Conservation (phyloP, 2,797 vertebrate species). For the Characodon lateralis region DNA sequence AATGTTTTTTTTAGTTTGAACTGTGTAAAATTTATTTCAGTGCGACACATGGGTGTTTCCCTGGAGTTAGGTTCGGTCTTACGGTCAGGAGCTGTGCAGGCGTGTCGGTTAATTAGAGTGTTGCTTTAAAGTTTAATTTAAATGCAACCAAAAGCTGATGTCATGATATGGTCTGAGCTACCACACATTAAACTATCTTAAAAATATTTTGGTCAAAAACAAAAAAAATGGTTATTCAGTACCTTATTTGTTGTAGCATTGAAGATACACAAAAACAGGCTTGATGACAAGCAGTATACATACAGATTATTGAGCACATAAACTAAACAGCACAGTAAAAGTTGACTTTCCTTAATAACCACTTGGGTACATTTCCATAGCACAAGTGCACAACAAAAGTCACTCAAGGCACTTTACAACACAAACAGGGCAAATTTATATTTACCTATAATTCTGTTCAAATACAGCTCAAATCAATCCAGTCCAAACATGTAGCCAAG, state of each 20-base stretch:
- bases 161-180: conserved; percentile 32
- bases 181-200: conserved; percentile 12
- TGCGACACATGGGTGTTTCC: conserved; percentile 6
- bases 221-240: neutral
- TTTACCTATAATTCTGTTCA: neutral
- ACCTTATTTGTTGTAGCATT: neutral
- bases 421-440: neutral
- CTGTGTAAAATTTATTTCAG: conserved; percentile 16
- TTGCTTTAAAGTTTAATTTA: conserved; percentile 14
- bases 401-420: neutral
- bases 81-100: conserved; percentile 14
- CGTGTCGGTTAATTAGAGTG: conserved; percentile 11
- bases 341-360: neutral
- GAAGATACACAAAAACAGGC: neutral
- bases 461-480: neutral
- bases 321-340: neutral
- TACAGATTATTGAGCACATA: conserved; percentile 21
- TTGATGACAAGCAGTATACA: conserved; percentile 7
- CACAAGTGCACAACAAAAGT: neutral
- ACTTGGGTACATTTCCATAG: neutral
- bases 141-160: conserved; percentile 33
- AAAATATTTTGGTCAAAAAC: neutral
- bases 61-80: conserved; percentile 14
- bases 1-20: conserved; percentile 22
- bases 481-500: neutral